Percentiles rank a stretch among this genome's conserved stretches.
Evolutionary conservation across 2,113 vertebrate species (phyloP).

Genomic region (human): DNA sequence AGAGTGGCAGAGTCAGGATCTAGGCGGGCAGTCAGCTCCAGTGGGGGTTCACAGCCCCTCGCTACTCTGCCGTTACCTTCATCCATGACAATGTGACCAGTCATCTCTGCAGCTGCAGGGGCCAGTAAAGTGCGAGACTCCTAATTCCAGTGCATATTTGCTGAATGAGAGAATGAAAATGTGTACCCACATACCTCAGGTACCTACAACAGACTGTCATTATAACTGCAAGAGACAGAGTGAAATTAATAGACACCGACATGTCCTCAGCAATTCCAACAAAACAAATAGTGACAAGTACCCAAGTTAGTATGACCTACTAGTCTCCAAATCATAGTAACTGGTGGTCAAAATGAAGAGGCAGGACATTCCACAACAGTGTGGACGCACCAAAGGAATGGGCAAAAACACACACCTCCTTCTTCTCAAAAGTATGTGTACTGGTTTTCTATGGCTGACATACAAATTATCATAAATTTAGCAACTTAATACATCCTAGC

Average conservation of each 20-base stretch:
- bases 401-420: neutral
- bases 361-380: neutral
- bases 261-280: neutral
- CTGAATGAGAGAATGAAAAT: neutral
- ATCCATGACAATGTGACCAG: neutral
- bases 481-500: neutral
- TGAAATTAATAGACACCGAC: neutral
- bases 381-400: neutral
- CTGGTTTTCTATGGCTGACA: neutral
- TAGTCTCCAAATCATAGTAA: neutral
- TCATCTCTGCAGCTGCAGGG: neutral
- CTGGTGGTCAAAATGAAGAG: neutral
- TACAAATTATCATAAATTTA: neutral
- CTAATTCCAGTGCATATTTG: neutral
- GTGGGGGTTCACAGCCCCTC: neutral
- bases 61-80: neutral
- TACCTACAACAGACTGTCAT: neutral
- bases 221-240: neutral
- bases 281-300: neutral
- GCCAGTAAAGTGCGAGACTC: neutral
- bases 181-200: neutral
- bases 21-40: neutral
- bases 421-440: neutral
- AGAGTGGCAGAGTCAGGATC: neutral
- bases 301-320: neutral